Conservation (phyloP, 2,797 vertebrate species). For the Cottoperca gobio region DNA sequence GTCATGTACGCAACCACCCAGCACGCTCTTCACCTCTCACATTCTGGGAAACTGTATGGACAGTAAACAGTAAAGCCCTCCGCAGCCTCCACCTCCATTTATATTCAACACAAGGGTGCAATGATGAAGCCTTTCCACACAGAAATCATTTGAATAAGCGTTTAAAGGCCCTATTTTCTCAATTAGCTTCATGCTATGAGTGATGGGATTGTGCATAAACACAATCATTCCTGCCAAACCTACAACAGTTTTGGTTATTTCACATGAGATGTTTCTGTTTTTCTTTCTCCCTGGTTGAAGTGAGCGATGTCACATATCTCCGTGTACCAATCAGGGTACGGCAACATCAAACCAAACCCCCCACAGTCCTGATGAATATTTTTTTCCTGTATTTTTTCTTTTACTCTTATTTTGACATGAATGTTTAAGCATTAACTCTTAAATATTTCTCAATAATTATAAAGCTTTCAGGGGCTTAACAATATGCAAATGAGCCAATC, state of each 20-base stretch:
- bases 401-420: background rate
- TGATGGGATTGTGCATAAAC: background rate
- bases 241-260: background rate
- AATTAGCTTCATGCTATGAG: background rate
- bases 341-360: background rate
- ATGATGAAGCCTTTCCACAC: slow-evolving; percentile 4
- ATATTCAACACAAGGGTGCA: slow-evolving; percentile 20
- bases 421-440: too few species aligned
- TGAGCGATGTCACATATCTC: background rate
- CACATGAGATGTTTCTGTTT: background rate
- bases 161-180: background rate
- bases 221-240: background rate
- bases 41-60: slow-evolving; percentile 36
- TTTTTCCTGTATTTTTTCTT: background rate
- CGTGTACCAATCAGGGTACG: background rate
- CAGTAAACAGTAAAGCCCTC: slow-evolving; percentile 36
- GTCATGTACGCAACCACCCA: slow-evolving; percentile 72
- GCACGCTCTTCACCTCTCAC: slow-evolving; percentile 57
- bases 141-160: slow-evolving; percentile 4
- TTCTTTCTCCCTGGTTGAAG: background rate
- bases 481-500: background rate
- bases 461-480: background rate
- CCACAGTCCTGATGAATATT: background rate
- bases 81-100: slow-evolving; percentile 25
- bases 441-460: too few species aligned